Conservation (phyloP, 2,888 invertebrate genomes). For the Acleris sparsana region DNA sequence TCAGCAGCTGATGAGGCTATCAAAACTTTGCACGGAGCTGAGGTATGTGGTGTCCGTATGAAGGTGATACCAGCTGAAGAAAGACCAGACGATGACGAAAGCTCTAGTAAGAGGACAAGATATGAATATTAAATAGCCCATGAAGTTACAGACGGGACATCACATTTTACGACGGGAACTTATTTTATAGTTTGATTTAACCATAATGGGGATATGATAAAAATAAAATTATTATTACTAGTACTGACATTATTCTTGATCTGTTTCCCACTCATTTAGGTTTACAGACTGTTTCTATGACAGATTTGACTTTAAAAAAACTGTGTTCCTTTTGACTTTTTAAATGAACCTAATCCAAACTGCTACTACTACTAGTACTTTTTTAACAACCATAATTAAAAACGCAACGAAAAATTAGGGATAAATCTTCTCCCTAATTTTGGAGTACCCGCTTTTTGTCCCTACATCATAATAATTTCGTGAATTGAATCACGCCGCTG, state of each 20-base stretch:
- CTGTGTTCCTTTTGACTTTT: not conserved
- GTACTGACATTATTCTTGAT: conserved; percentile 50
- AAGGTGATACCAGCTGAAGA: conserved; percentile 96
- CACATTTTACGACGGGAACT: conserved; percentile 15
- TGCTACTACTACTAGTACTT: too few species aligned
- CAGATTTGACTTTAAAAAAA: not conserved
- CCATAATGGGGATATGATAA: conserved; percentile 40
- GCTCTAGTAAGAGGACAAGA: conserved; percentile 56
- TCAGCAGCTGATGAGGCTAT: conserved; percentile 91
- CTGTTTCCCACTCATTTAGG: not conserved
- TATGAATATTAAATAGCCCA: conserved; percentile 40
- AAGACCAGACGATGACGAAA: conserved; percentile 54
- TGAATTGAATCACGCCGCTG: too few species aligned
- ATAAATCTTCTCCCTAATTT: too few species aligned
- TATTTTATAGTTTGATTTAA: not conserved
- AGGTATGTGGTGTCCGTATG: conserved; percentile 92
- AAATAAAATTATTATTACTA: conserved; percentile 47
- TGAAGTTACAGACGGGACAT: conserved; percentile 40
- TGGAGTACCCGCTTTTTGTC: too few species aligned
- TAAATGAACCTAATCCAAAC: too few species aligned
- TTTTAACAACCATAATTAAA: too few species aligned
- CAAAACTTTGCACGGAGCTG: conserved; percentile 89
- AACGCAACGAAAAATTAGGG: too few species aligned
- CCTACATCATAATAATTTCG: too few species aligned
- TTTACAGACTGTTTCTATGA: conserved; percentile 6